These are phyloP conservation scores for Andrena praecox DNA, from an alignment of 2,888 invertebrate species.

Conservation along the genomic window DNA sequence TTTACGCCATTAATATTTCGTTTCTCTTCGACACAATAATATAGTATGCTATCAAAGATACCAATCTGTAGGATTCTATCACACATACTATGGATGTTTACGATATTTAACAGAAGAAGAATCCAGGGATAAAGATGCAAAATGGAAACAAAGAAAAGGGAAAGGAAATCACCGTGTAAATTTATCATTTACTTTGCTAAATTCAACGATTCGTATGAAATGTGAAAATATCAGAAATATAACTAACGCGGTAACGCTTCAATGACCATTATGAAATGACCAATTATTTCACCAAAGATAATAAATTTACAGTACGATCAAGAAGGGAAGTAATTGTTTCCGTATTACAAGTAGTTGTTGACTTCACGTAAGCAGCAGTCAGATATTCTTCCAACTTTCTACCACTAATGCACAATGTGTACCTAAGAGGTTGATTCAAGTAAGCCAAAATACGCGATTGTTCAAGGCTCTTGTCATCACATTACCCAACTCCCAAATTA, in stretches of 20 bases:
- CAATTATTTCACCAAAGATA: background rate
- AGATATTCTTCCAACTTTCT: slow-evolving; percentile 3
- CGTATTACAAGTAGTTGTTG: background rate
- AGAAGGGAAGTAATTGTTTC: slow-evolving; percentile 12
- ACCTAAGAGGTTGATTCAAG: background rate
- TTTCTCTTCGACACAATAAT: background rate
- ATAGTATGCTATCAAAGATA: background rate
- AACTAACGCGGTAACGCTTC: background rate
- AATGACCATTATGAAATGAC: background rate
- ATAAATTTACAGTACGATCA: background rate
- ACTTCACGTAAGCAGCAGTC: slow-evolving; percentile 8
- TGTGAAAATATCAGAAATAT: background rate
- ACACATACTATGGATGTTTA: background rate
- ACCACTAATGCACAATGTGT: background rate
- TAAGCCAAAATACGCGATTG: slow-evolving; percentile 1
- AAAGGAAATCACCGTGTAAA: slow-evolving; percentile 10
- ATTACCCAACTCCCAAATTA: slow-evolving; percentile 2
- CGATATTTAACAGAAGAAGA: background rate
- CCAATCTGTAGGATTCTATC: slow-evolving; percentile 4
- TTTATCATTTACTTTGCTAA: background rate
- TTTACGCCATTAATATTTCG: slow-evolving; percentile 1
- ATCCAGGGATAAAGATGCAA: background rate
- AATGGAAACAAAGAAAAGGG: background rate
- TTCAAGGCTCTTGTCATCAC: background rate
- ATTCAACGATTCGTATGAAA: background rate